These are phyloP conservation scores for Spermophilus dauricus DNA, from an alignment of 2,113 vertebrate genomes.

Conservation along the genomic window DNA sequence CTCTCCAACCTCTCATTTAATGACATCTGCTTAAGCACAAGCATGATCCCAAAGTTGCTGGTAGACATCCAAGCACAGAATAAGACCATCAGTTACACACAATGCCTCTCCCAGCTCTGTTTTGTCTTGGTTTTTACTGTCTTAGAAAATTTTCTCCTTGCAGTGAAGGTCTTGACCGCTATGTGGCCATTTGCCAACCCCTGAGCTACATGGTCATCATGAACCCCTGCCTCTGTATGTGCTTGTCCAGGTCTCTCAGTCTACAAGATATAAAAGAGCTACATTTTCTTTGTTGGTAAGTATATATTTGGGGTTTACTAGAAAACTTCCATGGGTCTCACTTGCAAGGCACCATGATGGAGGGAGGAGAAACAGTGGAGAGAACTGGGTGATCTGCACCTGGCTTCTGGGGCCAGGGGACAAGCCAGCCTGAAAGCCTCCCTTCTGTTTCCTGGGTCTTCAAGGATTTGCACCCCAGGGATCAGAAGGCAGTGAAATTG, in stretches of 20 bases:
- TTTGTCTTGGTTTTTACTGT: background rate
- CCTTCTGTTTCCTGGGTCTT: background rate
- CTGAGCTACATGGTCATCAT: slow-evolving; percentile 48
- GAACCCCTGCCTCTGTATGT: background rate
- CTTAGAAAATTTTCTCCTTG: background rate
- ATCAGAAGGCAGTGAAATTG: background rate
- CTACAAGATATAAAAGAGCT: too few species aligned
- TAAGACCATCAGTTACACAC: background rate
- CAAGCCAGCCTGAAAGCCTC: too few species aligned
- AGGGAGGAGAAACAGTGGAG: background rate
- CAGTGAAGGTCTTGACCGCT: background rate
- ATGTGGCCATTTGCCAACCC: slow-evolving; percentile 22
- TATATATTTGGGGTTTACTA: background rate
- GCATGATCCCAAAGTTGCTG: slow-evolving; percentile 45
- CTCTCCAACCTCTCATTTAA: background rate
- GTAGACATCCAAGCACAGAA: background rate
- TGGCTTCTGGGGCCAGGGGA: background rate
- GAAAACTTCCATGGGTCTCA: background rate
- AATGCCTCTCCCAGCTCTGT: background rate
- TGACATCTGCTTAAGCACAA: slow-evolving; percentile 15
- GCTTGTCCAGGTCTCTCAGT: background rate
- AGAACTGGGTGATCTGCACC: background rate
- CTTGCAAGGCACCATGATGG: background rate
- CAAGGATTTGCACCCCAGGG: background rate
- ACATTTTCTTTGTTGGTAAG: too few species aligned